phyloP scores from a whole-genome alignment of 2,888 invertebrate species.

The Drosophila cognata region DNA sequence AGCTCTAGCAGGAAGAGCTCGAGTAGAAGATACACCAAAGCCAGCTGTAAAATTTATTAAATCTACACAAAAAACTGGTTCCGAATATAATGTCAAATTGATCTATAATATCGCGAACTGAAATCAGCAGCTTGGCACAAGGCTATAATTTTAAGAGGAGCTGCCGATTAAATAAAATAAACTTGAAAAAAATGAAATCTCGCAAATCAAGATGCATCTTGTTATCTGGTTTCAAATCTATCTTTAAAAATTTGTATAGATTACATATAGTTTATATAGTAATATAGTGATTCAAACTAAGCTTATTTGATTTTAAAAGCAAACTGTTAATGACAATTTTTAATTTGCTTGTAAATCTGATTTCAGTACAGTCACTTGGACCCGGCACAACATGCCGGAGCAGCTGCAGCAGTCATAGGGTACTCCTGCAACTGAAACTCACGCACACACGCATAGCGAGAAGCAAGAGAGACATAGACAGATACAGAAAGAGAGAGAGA shows the following conservation, averaged over 20 bases:
- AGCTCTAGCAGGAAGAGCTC: not conserved
- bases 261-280: not conserved
- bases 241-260: too few species aligned
- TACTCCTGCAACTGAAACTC: conserved; percentile 1
- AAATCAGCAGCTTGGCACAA: not conserved
- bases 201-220: not conserved
- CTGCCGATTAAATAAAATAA: too few species aligned
- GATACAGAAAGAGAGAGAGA: not conserved
- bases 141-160: too few species aligned
- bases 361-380: conserved; percentile 32
- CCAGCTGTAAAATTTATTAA: not conserved
- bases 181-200: not conserved
- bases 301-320: not conserved
- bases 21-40: not conserved
- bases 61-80: not conserved
- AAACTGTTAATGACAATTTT: not conserved
- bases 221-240: not conserved
- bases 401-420: conserved; percentile 23
- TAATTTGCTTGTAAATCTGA: conserved; percentile 1
- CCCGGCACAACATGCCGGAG: conserved; percentile 39
- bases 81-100: not conserved
- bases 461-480: not conserved
- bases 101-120: too few species aligned
- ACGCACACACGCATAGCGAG: not conserved
- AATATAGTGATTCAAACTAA: not conserved